These are phyloP conservation scores for Megalops atlanticus DNA, from an alignment of 2,113 vertebrate genomes.

Conservation along the genomic window DNA sequence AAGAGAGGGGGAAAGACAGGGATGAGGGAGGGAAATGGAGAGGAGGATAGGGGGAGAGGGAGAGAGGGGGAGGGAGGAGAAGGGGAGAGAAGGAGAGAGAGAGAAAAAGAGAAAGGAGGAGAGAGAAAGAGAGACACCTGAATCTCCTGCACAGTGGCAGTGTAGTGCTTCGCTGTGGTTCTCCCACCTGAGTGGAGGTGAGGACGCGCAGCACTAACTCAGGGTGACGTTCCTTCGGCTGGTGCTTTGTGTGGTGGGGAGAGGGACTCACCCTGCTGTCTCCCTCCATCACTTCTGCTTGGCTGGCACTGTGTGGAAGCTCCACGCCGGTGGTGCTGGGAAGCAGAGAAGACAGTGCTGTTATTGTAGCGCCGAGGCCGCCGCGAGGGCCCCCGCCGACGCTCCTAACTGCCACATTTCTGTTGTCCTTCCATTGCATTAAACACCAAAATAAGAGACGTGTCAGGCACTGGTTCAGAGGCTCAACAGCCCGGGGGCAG, in stretches of 20 bases:
- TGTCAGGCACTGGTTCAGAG: conserved; percentile 40
- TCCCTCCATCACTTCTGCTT: conserved; percentile 48
- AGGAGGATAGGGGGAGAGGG: background rate
- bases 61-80: conserved; percentile 15
- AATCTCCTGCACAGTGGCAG: too few species aligned
- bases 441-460: conserved; percentile 43
- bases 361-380: conserved; percentile 22
- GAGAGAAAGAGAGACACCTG: conserved; percentile 9
- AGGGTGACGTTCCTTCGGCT: conserved; percentile 22
- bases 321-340: conserved; percentile 11
- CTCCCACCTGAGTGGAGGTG: conserved; percentile 35
- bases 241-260: conserved; percentile 33
- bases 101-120: conserved; percentile 4
- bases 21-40: background rate
- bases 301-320: conserved; percentile 15
- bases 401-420: conserved; percentile 3
- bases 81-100: background rate
- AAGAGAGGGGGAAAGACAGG: too few species aligned
- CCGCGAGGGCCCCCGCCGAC: conserved; percentile 7
- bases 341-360: conserved; percentile 20
- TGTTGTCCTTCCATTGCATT: conserved; percentile 44
- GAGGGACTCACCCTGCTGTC: conserved; percentile 45
- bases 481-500: conserved; percentile 24
- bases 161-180: conserved; percentile 39
- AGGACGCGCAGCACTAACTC: conserved; percentile 23